Evolutionary conservation across 1,140 invertebrate species (phyloP), one percentile per base, ranked within the genome.

Genomic region (Idris sp.): DNA sequence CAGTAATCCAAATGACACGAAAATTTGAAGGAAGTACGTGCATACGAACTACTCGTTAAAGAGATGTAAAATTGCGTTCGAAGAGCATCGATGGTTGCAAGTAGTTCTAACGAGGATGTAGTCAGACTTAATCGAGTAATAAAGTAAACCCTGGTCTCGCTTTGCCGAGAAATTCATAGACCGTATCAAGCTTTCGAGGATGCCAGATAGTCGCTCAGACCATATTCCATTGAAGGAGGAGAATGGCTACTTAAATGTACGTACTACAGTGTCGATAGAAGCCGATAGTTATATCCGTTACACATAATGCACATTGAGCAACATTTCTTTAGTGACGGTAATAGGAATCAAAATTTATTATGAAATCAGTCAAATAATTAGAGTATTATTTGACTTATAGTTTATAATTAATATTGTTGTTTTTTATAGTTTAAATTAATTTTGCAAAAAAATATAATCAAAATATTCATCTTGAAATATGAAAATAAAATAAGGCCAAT

Each of bases 61-160:
- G 19, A 22, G n/a, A 22, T 22, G 6, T 22, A 22, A 22, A 22
- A 22, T 22, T 22, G 19, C 19, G 19, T 2, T 31, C 4, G 35
- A 56, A 18, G 28, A 33, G 19, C 43, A 38, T 58, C 36, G 43
- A 35, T 40, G 38, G 6, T 26, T 16, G 31, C 0, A 6, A 30
- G 53, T 72, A 56, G 58, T 59, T 41, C 0, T 2, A 36, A 38
- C 33, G 14, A 51, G 36, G 44, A 44, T 64, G 28, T 49, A 77
- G 74, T 77, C 64, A 61, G 61, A 69, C 56, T 62, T 73, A 77
- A 73, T 77, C 58, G 74, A 49, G 64, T 62, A 77, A 73, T 77
- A 77, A 73, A 73, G 51, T 64, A 76, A 76, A 64, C 48, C 33
- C 14, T 18, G 41, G 43, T 28, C 26, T 14, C 31, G 51, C 30